Percentiles rank a stretch among this genome's conserved stretches.
These are phyloP conservation scores for Phenganax subtilis DNA, from an alignment of 92 coral and sea anemone genomes.

Conservation along the genomic window DNA sequence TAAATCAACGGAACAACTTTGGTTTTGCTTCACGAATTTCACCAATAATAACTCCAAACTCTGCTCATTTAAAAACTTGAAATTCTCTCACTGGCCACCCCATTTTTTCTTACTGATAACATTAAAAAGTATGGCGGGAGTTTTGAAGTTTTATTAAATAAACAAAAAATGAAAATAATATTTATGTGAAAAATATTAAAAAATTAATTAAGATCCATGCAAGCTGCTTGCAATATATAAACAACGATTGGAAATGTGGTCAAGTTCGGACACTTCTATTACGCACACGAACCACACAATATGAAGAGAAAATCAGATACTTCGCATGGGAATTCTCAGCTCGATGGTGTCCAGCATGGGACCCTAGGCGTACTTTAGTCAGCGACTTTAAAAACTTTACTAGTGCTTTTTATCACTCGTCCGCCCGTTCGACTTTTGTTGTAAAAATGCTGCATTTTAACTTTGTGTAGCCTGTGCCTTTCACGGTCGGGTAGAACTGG, in stretches of 20 bases:
- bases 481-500: no score
- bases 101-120: background rate
- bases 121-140: no score
- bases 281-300: background rate
- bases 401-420: no score
- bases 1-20: background rate
- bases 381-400: no score
- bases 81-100: background rate
- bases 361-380: no score
- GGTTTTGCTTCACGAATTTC: background rate
- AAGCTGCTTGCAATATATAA: background rate
- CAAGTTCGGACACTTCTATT: background rate
- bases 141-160: background rate
- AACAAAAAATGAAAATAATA: background rate
- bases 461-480: no score
- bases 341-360: no score
- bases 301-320: background rate
- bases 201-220: background rate
- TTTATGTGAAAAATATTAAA: slow-evolving; percentile 1
- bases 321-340: no score
- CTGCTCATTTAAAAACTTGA: background rate
- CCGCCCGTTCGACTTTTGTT: no score
- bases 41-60: background rate
- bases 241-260: background rate
- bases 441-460: no score